Evolutionary conservation across 2,797 vertebrate species (phyloP).

Genomic region (Crocodylus rhombifer): DNA sequence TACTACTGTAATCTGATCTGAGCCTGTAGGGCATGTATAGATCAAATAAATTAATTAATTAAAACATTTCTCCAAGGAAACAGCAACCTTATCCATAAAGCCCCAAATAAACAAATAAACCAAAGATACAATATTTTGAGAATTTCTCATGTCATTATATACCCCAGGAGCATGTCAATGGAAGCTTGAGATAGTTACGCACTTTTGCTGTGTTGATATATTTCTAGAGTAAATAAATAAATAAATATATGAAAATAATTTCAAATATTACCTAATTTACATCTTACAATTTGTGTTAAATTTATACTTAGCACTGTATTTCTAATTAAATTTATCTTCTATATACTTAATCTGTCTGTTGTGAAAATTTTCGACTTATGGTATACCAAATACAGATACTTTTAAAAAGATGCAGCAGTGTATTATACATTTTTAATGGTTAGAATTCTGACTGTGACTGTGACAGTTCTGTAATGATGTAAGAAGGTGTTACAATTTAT

Average conservation of each 20-base stretch:
- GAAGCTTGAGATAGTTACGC: background rate
- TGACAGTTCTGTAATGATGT: background rate
- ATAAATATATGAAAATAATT: background rate
- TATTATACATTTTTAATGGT: background rate
- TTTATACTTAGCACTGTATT: background rate
- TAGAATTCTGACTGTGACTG: background rate
- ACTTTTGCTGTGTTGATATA: constrained; percentile 4
- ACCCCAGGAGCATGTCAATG: background rate
- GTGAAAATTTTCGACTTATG: background rate
- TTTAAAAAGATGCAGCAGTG: background rate
- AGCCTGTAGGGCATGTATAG: too few species aligned
- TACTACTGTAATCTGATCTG: too few species aligned
- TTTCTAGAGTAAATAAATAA: background rate
- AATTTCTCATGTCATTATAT: background rate
- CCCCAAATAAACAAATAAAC: too few species aligned
- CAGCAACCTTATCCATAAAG: too few species aligned
- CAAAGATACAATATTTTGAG: background rate
- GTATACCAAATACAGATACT: background rate
- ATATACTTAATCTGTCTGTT: background rate
- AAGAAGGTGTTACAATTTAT: background rate
- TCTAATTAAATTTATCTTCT: background rate
- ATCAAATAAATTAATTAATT: too few species aligned
- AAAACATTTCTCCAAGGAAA: too few species aligned
- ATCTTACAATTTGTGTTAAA: background rate
- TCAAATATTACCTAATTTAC: background rate